phyloP scores from a whole-genome alignment of 2,797 vertebrate genomes.

The Brachymystax lenok region DNA sequence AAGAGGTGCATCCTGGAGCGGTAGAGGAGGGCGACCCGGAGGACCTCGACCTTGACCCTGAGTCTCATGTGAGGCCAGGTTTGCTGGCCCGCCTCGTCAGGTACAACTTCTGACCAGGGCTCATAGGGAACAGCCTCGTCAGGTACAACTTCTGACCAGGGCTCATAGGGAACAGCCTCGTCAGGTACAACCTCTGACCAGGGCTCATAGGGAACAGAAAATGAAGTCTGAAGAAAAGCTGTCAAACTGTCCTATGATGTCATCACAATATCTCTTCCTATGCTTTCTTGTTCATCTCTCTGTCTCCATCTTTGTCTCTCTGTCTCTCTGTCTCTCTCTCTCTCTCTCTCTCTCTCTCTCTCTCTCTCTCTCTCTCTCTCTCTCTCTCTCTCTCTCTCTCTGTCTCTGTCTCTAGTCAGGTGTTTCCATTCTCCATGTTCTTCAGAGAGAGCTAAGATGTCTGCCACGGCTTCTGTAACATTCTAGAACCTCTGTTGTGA shows the following conservation, averaged over 20 bases:
- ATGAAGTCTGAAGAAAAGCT: too few species aligned
- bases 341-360: too few species aligned
- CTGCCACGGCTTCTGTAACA: background rate
- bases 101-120: conserved; percentile 26
- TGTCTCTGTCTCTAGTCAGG: too few species aligned
- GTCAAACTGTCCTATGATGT: background rate
- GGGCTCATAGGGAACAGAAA: too few species aligned
- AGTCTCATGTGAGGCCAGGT: conserved; percentile 17
- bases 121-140: conserved; percentile 26
- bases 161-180: conserved; percentile 21
- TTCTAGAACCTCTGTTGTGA: background rate
- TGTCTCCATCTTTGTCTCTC: too few species aligned
- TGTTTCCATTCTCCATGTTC: conserved; percentile 46
- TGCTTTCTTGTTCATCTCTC: background rate
- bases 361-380: too few species aligned
- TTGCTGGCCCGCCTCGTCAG: conserved; percentile 52
- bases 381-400: too few species aligned
- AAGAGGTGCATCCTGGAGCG: conserved; percentile 9
- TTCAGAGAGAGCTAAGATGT: conserved; percentile 31
- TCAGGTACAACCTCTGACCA: conserved; percentile 43
- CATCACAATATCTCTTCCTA: conserved; percentile 9
- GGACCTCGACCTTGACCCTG: background rate
- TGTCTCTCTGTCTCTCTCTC: too few species aligned
- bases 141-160: conserved; percentile 41
- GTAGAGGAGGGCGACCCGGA: background rate